These are phyloP conservation scores for Junonia oenone DNA, from an alignment of 2,888 invertebrate genomes.

Conservation along the genomic window DNA sequence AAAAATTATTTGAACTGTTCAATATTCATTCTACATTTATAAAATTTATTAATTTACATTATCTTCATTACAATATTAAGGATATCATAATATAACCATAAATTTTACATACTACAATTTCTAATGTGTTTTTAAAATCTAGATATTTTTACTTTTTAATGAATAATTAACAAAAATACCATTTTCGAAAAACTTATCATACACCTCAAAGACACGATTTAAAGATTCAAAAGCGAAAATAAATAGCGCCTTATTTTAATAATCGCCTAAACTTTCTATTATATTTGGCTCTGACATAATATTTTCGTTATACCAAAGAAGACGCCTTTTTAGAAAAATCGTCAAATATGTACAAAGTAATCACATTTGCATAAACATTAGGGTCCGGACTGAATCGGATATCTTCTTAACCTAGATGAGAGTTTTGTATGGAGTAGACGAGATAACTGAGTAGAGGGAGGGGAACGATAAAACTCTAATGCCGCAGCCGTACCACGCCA, in stretches of 20 bases:
- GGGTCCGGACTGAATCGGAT: constrained; percentile 53
- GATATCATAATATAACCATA: too few relatives aligned
- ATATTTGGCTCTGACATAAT: constrained; percentile 23
- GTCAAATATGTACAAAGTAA: constrained; percentile 33
- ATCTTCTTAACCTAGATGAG: constrained; percentile 60
- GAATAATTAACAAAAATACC: neutral
- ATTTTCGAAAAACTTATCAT: neutral
- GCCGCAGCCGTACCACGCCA: constrained; percentile 51
- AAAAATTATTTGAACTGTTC: neutral
- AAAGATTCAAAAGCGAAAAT: neutral
- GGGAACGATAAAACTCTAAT: constrained; percentile 72
- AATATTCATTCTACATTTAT: neutral
- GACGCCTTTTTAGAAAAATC: constrained; percentile 16
- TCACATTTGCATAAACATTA: constrained; percentile 52
- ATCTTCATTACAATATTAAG: too few relatives aligned
- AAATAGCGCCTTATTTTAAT: constrained; percentile 23
- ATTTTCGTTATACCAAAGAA: constrained; percentile 16
- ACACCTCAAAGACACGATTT: neutral
- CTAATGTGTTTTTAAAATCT: too few relatives aligned
- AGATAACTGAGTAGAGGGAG: constrained; percentile 49
- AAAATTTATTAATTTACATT: too few relatives aligned
- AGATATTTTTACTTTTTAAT: neutral
- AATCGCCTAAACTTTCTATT: constrained; percentile 25
- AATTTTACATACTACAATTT: too few relatives aligned
- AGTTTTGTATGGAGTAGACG: constrained; percentile 42